A percentile compares a stretch with the other conserved stretches of the same genome.
phyloP scores from a whole-genome alignment of 2,888 invertebrate species.

The Protophormia terraenovae region DNA sequence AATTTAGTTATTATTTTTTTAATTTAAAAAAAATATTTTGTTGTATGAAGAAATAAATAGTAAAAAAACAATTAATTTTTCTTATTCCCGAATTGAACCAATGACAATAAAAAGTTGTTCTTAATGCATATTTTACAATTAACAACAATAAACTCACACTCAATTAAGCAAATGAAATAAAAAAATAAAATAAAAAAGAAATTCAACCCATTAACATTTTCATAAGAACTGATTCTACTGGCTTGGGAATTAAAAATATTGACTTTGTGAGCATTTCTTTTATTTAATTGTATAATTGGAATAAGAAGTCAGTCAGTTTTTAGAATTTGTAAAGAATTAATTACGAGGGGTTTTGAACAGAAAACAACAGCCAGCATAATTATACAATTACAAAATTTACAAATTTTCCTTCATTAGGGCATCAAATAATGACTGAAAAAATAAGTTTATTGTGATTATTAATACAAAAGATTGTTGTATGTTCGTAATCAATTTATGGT shows the following conservation, averaged over 20 bases:
- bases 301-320: no score
- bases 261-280: slow-evolving; percentile 17
- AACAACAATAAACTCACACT: slow-evolving; percentile 9
- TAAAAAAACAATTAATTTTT: no score
- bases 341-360: neutral
- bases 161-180: slow-evolving; percentile 27
- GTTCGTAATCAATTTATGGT: slow-evolving; percentile 38
- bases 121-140: slow-evolving; percentile 14
- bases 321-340: no score
- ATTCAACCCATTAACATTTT: neutral
- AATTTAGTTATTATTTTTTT: no score
- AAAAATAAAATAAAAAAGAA: neutral
- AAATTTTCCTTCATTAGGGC: neutral
- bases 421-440: neutral
- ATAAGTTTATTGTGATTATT: neutral
- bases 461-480: neutral
- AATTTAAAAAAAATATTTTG: no score
- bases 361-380: slow-evolving; percentile 7
- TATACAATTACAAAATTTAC: neutral
- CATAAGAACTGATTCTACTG: neutral
- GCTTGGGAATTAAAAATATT: slow-evolving; percentile 12
- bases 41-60: no score
- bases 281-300: slow-evolving; percentile 1
- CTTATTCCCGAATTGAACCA: no score
- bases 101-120: neutral